Conservation (phyloP, 2,113 vertebrate species). For the Erythrocercus mccallii region DNA sequence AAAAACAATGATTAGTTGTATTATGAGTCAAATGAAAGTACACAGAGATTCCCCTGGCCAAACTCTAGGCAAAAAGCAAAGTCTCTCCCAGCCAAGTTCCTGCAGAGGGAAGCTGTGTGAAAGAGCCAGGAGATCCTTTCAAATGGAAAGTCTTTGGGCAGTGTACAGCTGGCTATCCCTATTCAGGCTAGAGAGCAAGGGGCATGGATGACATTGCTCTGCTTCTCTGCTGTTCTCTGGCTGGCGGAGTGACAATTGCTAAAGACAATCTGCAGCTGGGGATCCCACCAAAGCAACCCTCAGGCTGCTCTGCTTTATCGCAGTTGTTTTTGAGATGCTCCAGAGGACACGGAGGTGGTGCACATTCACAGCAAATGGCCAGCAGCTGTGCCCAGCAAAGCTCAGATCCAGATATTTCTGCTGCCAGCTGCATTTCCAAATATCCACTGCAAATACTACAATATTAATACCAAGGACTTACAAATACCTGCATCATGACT, state of each 20-base stretch:
- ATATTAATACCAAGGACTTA: neutral
- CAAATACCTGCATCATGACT: neutral
- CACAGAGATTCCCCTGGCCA: neutral
- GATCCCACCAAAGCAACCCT: neutral
- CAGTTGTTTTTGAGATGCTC: neutral
- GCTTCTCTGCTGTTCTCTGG: neutral
- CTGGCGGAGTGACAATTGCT: neutral
- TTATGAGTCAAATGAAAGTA: slow-evolving; percentile 28
- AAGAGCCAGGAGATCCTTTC: slow-evolving; percentile 33
- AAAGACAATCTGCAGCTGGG: neutral
- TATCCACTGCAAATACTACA: neutral
- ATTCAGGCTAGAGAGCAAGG: neutral
- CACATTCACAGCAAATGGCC: neutral
- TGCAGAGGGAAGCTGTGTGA: neutral
- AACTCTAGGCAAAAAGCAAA: slow-evolving; percentile 7
- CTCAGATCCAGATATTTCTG: neutral
- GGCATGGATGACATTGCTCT: neutral
- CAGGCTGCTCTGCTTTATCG: neutral
- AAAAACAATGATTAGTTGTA: slow-evolving; percentile 33
- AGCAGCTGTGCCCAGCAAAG: neutral
- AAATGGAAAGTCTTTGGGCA: slow-evolving; percentile 16
- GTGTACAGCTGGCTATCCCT: neutral
- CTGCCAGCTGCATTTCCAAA: neutral
- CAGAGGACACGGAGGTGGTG: neutral
- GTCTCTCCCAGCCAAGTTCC: slow-evolving; percentile 17